Evolutionary conservation across 2,113 vertebrate species (phyloP).

Genomic region (Elanoides forficatus): DNA sequence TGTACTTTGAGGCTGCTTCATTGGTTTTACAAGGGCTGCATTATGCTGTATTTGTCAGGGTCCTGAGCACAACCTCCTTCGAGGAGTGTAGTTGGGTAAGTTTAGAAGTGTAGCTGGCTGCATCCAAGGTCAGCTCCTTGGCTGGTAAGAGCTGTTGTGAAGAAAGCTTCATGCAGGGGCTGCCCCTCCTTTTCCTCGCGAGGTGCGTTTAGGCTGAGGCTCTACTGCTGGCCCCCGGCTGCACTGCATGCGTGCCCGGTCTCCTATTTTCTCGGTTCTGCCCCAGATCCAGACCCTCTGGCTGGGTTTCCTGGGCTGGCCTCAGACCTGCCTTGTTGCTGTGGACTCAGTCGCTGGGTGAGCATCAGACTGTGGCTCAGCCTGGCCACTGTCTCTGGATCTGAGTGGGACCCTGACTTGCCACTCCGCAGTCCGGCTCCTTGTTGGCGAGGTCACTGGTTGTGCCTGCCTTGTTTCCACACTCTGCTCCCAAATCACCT

Average conservation of each 20-base stretch:
- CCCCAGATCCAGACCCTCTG: not conserved
- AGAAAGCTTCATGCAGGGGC: not conserved
- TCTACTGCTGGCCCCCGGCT: not conserved
- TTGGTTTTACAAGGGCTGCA: not conserved
- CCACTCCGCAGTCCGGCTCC: not conserved
- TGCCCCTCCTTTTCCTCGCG: not conserved
- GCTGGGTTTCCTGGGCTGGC: not conserved
- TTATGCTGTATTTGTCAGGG: not conserved
- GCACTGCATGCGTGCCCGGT: rapidly evolving
- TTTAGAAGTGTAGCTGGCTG: not conserved
- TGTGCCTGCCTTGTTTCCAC: not conserved
- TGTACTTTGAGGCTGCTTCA: not conserved
- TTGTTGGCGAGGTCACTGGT: not conserved
- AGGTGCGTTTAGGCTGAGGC: not conserved
- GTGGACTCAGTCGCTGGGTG: not conserved
- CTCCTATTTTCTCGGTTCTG: rapidly evolving
- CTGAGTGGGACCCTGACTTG: not conserved
- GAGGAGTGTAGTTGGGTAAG: no score
- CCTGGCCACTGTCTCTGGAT: not conserved
- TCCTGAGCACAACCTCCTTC: not conserved
- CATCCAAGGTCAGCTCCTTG: not conserved
- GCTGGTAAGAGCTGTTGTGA: not conserved
- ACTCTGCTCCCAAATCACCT: not conserved
- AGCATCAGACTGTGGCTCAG: not conserved
- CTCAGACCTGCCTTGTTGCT: not conserved